Evolutionary conservation across 2,888 invertebrate species (phyloP).

Genomic region (Parnassius mnemosyne): DNA sequence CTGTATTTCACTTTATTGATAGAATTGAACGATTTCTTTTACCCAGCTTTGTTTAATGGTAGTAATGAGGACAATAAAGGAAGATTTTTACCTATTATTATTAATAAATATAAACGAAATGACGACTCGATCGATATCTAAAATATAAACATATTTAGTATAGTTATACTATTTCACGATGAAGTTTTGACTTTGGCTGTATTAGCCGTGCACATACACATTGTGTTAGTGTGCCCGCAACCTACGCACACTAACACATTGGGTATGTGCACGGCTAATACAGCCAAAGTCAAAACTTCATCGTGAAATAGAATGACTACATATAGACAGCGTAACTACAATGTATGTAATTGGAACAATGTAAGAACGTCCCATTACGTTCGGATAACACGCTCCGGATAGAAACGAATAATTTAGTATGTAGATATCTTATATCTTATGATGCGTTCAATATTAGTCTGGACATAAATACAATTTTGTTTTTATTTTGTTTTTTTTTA

Average conservation of each 20-base stretch:
- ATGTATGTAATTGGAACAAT: constrained; percentile 27
- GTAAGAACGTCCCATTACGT: constrained; percentile 30
- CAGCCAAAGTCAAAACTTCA: too few relatives aligned
- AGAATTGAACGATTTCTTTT: constrained; percentile 34
- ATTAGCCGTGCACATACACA: too few relatives aligned
- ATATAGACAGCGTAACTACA: constrained; percentile 55
- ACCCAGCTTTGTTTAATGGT: constrained; percentile 67
- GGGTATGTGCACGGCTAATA: too few relatives aligned
- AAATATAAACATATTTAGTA: constrained; percentile 62
- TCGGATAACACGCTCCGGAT: constrained; percentile 40
- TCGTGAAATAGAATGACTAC: constrained; percentile 38
- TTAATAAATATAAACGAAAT: constrained; percentile 69
- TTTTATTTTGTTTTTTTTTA: constrained; percentile 27
- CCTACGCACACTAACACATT: too few relatives aligned
- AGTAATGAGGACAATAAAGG: constrained; percentile 78
- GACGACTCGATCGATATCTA: constrained; percentile 69
- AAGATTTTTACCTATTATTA: constrained; percentile 76
- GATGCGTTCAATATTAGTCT: constrained; percentile 3
- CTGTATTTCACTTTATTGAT: constrained; percentile 40
- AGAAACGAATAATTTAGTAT: constrained; percentile 11
- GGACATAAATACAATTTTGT: constrained; percentile 27
- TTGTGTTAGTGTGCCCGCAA: too few relatives aligned
- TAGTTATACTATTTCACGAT: too few relatives aligned
- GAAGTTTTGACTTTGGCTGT: too few relatives aligned
- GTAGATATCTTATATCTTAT: neutral